Evolutionary conservation across 2,797 vertebrate genomes (phyloP).

Genomic region (Odontamblyopus rebecca): DNA sequence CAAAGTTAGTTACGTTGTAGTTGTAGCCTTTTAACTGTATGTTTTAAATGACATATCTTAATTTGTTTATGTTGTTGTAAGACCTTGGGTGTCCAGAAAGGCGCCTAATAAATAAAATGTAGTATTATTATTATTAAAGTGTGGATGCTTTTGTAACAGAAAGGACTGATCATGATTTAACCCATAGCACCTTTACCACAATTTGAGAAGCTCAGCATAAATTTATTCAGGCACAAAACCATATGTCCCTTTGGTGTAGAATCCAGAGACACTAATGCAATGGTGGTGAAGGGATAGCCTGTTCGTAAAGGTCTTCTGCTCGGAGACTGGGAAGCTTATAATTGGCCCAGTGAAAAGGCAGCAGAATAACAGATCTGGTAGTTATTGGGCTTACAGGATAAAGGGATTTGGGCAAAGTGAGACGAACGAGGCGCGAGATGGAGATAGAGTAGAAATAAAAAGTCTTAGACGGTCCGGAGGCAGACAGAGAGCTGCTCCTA

Average conservation of each 20-base stretch:
- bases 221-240: neutral
- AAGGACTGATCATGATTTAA: too few relatives aligned
- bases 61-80: too few relatives aligned
- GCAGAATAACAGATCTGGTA: constrained; percentile 21
- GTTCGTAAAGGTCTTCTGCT: constrained; percentile 26
- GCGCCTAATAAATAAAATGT: too few relatives aligned
- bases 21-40: too few relatives aligned
- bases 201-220: neutral
- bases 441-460: constrained; percentile 28
- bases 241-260: too few relatives aligned
- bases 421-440: neutral
- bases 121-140: too few relatives aligned
- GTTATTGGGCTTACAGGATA: constrained; percentile 28
- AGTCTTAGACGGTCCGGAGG: constrained; percentile 42
- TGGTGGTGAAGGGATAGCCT: neutral
- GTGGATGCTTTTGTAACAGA: too few relatives aligned
- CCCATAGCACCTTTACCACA: neutral
- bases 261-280: neutral
- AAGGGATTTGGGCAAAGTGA: constrained; percentile 33
- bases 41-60: too few relatives aligned
- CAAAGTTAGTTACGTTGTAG: too few relatives aligned
- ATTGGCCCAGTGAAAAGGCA: constrained; percentile 43
- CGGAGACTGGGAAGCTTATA: constrained; percentile 41
- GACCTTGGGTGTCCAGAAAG: too few relatives aligned
- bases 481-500: constrained; percentile 43